phyloP scores from a whole-genome alignment of 2,113 vertebrate species.

The Morone saxatilis region DNA sequence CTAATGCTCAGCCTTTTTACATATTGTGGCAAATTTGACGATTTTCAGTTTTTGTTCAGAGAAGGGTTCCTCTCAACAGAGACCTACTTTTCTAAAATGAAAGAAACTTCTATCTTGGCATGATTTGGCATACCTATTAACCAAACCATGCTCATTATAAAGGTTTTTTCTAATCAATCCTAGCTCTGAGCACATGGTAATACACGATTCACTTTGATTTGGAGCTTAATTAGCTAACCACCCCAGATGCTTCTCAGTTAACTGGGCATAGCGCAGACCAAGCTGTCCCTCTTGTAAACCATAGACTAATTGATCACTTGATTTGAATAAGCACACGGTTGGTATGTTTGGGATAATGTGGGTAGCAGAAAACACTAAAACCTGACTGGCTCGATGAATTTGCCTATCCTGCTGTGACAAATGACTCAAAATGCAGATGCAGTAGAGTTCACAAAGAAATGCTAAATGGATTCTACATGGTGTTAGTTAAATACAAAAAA shows the following conservation, averaged over 20 bases:
- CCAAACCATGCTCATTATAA: background rate
- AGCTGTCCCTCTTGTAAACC: conserved; percentile 3
- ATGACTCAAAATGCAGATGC: background rate
- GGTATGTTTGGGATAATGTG: background rate
- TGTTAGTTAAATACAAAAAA: background rate
- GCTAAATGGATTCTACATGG: background rate
- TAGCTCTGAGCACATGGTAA: conserved; percentile 1
- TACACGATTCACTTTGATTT: conserved; percentile 8
- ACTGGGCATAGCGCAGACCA: background rate
- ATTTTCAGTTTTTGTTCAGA: too few relatives aligned
- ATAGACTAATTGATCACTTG: conserved; percentile 4
- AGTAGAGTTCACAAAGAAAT: background rate
- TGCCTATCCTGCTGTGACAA: background rate
- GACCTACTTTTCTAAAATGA: background rate
- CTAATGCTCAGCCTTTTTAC: background rate
- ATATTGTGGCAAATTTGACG: background rate
- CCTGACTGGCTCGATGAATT: background rate
- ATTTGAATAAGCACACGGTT: conserved; percentile 16
- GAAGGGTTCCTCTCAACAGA: background rate
- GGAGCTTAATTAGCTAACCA: conserved; percentile 10
- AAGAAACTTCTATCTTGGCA: background rate
- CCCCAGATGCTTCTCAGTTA: conserved; percentile 25
- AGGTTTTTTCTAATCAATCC: background rate
- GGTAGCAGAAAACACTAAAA: background rate
- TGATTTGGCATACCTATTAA: background rate